These are phyloP conservation scores for Leucophora obtusa DNA, from an alignment of 2,888 invertebrate species.

Conservation along the genomic window DNA sequence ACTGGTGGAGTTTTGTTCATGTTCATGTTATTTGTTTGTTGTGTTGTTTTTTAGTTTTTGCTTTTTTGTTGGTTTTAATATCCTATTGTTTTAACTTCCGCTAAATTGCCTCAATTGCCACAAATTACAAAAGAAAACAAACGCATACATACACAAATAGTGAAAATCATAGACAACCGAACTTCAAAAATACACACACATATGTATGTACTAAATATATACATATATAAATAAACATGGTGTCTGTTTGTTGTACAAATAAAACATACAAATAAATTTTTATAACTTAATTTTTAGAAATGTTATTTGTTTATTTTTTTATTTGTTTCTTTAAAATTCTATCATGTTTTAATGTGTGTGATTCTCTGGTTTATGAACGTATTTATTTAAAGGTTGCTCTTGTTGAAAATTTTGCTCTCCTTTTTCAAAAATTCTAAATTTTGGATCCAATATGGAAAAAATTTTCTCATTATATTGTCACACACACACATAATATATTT, in stretches of 20 bases:
- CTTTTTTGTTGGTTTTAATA: constrained; percentile 41
- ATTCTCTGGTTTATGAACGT: constrained; percentile 20
- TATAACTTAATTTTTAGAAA: constrained; percentile 63
- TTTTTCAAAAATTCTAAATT: too few relatives aligned
- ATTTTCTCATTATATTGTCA: too few relatives aligned
- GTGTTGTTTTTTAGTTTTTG: background rate
- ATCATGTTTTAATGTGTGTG: constrained; percentile 57
- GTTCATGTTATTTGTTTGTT: background rate
- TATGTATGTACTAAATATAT: too few relatives aligned
- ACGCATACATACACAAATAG: constrained; percentile 18
- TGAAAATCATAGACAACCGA: background rate
- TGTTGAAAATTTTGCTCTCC: too few relatives aligned
- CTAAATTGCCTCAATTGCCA: constrained; percentile 64
- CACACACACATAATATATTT: too few relatives aligned
- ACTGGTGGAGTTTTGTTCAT: constrained; percentile 9
- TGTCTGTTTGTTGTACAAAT: constrained; percentile 20
- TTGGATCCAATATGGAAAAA: too few relatives aligned
- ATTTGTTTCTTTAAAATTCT: constrained; percentile 48
- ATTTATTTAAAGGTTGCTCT: background rate
- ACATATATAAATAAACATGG: too few relatives aligned
- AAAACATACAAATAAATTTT: constrained; percentile 57
- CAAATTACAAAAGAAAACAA: constrained; percentile 56
- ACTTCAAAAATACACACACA: background rate
- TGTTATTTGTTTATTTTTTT: constrained; percentile 46
- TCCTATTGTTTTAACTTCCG: constrained; percentile 57